phyloP scores from a whole-genome alignment of 1,140 invertebrate species.

The Cryptotermes secundus region DNA sequence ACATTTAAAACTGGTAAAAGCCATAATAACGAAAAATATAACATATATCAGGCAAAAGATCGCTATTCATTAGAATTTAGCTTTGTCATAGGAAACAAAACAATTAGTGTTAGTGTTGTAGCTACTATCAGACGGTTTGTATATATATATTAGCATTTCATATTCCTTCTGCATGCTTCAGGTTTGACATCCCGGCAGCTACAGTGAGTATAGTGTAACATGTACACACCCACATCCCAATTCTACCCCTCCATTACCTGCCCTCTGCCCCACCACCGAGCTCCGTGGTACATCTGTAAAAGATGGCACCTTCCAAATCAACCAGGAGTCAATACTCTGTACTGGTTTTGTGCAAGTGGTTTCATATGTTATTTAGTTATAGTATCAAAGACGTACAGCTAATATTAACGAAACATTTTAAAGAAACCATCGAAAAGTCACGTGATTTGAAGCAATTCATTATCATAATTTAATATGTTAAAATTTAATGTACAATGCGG shows the following conservation, averaged over 20 bases:
- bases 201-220: constrained; percentile 5
- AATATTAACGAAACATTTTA: not conserved
- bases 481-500: not conserved
- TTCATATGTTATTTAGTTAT: not conserved
- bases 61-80: constrained; percentile 6
- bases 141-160: constrained; percentile 23
- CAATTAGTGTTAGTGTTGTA: constrained; percentile 14
- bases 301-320: not conserved
- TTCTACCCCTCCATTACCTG: not conserved
- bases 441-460: not conserved
- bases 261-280: not conserved
- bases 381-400: not conserved
- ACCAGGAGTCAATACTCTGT: not conserved
- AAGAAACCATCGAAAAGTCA: not conserved
- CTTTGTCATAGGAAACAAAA: not conserved
- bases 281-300: not conserved
- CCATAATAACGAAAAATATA: constrained; percentile 26
- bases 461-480: not conserved
- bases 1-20: constrained; percentile 18
- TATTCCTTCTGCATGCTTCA: constrained; percentile 16
- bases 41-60: constrained; percentile 12
- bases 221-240: not conserved
- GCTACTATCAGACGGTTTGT: constrained; percentile 19
- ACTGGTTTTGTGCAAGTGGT: not conserved
- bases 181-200: not conserved